Percentiles rank a stretch among this genome's conserved stretches.
phyloP scores from a whole-genome alignment of 2,797 vertebrate species.

The Melanotaenia pygmaea region DNA sequence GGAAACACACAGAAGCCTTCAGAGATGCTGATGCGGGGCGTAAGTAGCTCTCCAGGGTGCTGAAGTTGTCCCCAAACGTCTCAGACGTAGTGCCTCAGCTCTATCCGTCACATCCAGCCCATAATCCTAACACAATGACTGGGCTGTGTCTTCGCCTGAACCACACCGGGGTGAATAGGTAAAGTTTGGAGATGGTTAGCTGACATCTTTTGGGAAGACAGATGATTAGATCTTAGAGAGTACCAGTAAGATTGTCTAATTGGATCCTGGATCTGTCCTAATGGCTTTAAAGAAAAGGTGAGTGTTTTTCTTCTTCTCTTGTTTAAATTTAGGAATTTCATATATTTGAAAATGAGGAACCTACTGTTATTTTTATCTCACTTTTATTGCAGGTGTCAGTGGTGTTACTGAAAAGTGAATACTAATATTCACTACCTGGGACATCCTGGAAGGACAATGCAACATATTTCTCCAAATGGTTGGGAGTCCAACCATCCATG shows the following conservation, averaged over 20 bases:
- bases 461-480: conserved; percentile 69
- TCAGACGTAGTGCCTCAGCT: conserved; percentile 51
- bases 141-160: conserved; percentile 30
- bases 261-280: conserved; percentile 32
- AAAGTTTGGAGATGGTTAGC: conserved; percentile 39
- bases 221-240: conserved; percentile 17
- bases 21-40: conserved; percentile 67
- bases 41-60: conserved; percentile 87
- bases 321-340: not conserved
- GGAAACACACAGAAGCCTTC: conserved; percentile 55
- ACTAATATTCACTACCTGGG: conserved; percentile 57
- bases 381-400: conserved; percentile 42
- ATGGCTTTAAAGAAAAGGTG: conserved; percentile 53
- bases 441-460: conserved; percentile 82
- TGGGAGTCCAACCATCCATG: conserved; percentile 71
- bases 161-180: conserved; percentile 14
- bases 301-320: conserved; percentile 2
- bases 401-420: conserved; percentile 63
- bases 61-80: conserved; percentile 78
- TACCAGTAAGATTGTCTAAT: conserved; percentile 37
- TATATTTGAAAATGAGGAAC: not conserved
- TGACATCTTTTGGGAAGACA: conserved; percentile 23
- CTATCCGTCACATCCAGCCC: conserved; percentile 55
- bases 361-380: not conserved
- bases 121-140: conserved; percentile 49